Evolutionary conservation across 53 echinoderm and acorn worm species (phyloP), one percentile per base, ranked within the genome.

Genomic region (Stichopus horrens): DNA sequence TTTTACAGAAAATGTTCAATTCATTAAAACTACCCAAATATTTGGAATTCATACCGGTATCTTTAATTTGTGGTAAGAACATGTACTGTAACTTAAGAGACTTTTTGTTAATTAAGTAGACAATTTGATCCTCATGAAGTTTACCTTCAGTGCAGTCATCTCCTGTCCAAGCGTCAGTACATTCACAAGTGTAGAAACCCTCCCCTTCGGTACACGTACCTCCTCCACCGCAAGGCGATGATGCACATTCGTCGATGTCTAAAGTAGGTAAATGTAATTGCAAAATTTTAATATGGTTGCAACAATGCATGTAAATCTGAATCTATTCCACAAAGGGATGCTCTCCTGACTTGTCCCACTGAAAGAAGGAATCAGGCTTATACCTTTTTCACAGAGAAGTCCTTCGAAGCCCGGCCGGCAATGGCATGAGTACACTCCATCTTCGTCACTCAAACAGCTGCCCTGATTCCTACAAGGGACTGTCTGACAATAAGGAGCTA

Each of bases 321-420:
- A 37, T 37, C 0, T 37, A 37, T 37, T 37, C 37, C 37, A 37
- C 37, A 37, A 37, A 37, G 0, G 37, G 37, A 37, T 37, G 2
- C 37, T 2, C 37, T 37, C 37, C 37, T 37, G 37, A 2, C 37
- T 37, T 37, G 37, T 37, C 37, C 37, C 37, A 37, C 37, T 37
- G 37, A 37, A 37, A 37, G 2, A 37, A 66, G 4, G 63, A 88
- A 16, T 20, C 2, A 16, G 10, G 23, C 53, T 54, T 93, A 90
- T 91, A 97, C 97, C 92, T 18, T 88, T 77, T 89, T 95, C 91
- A 90, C 97, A 97, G 83, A 87, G 59, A 14, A 74, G 57, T 58
- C 96, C 96, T 57, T 86, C 92, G 73, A 88, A 96, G 14, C 96
- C 96, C 21, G 86, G 51, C 7, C 82, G 86, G 74, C 96, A 96